Conservation (phyloP, 2,797 vertebrate species). For the Yasuhikotakia modesta region DNA sequence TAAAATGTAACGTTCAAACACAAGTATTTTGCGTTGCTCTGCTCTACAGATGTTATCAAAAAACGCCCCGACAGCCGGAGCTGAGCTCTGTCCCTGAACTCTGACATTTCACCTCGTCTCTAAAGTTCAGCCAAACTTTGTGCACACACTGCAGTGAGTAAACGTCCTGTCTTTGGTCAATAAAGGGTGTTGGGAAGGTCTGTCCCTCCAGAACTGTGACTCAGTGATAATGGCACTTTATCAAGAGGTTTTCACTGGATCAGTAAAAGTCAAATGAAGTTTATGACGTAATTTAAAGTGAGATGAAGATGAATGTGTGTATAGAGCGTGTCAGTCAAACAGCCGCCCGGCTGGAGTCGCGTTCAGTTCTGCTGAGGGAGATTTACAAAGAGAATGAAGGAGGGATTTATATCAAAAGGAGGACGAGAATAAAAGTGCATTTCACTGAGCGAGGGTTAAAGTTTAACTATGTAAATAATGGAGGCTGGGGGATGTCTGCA, state of each 20-base stretch:
- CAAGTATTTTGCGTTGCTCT: conserved; percentile 68
- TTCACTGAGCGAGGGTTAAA: conserved; percentile 39
- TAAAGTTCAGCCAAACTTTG: conserved; percentile 45
- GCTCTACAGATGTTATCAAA: conserved; percentile 54
- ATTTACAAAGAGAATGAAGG: conserved; percentile 50
- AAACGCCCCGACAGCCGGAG: conserved; percentile 54
- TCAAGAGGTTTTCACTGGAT: conserved; percentile 45
- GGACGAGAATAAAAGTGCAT: conserved; percentile 49
- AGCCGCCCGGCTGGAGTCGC: conserved; percentile 79
- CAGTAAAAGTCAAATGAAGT: conserved; percentile 23
- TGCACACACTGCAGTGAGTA: conserved; percentile 10
- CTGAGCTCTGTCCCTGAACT: conserved; percentile 51
- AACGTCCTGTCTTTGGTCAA: conserved; percentile 33
- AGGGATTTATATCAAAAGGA: conserved; percentile 43
- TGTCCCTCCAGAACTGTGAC: conserved; percentile 11
- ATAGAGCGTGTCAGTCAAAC: conserved; percentile 67
- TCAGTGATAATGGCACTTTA: conserved; percentile 17
- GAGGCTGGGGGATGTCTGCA: conserved; percentile 1
- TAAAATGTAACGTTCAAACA: conserved; percentile 61
- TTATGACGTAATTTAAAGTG: conserved; percentile 54
- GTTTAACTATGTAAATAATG: not conserved
- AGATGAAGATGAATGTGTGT: conserved; percentile 47
- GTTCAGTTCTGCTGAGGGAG: conserved; percentile 61
- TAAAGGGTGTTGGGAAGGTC: conserved; percentile 24
- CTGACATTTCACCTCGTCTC: conserved; percentile 35